A percentile compares a stretch with the other conserved stretches of the same genome.
These are phyloP conservation scores for Meiosimyza platycephala DNA, from an alignment of 2,888 invertebrate species.

Conservation along the genomic window DNA sequence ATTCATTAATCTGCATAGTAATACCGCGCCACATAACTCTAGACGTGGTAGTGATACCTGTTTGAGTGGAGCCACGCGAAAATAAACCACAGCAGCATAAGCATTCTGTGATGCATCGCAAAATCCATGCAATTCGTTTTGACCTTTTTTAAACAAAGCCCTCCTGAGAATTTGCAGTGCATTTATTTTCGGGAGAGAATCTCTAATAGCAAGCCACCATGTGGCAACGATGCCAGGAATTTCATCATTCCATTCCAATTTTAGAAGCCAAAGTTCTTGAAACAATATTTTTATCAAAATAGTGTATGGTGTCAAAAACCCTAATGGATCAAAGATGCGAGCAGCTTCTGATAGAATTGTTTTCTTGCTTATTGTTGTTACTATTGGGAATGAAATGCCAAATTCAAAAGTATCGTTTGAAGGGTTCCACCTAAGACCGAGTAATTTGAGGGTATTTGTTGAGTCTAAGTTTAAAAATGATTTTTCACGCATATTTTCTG, in stretches of 20 bases:
- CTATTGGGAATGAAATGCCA: not conserved
- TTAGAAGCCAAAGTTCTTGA: conserved; percentile 47
- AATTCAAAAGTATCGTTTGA: conserved; percentile 13
- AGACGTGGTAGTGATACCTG: not conserved
- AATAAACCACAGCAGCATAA: not conserved
- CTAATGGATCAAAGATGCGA: conserved; percentile 47
- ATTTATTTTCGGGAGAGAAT: not conserved
- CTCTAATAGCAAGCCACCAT: conserved; percentile 16
- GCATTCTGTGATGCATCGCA: conserved; percentile 16
- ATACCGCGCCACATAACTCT: not conserved
- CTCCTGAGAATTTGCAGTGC: not conserved
- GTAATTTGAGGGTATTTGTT: conserved; percentile 17
- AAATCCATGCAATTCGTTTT: conserved; percentile 5
- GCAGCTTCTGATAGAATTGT: conserved; percentile 4
- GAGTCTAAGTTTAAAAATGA: conserved; percentile 3
- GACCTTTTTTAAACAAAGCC: not conserved
- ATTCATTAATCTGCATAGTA: not conserved
- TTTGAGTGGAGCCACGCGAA: conserved; percentile 5
- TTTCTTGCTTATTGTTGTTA: conserved; percentile 1
- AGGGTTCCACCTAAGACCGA: conserved; percentile 24
- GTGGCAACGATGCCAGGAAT: not conserved
- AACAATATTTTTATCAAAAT: conserved; percentile 48
- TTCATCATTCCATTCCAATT: conserved; percentile 47
- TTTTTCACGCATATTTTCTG: conserved; percentile 22
- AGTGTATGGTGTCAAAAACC: conserved; percentile 42